phyloP scores from a whole-genome alignment of 2,797 vertebrate species.

The Oreortyx pictus region DNA sequence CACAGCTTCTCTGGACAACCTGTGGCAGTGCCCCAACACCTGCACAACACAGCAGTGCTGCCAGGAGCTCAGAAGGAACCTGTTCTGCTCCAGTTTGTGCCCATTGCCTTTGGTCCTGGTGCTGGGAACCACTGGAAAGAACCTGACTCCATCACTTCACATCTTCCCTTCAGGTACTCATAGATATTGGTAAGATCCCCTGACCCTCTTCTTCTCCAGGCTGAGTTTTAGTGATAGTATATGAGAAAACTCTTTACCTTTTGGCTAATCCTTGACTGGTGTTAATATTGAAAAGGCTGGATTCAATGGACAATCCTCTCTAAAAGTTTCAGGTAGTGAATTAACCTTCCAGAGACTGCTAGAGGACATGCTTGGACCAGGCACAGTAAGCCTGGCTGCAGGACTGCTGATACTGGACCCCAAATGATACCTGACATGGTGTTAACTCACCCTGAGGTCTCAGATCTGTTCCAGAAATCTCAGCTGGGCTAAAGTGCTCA shows the following conservation, averaged over 20 bases:
- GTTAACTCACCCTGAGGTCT: background rate
- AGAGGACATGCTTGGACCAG: background rate
- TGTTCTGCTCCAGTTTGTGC: background rate
- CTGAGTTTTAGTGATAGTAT: background rate
- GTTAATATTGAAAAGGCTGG: background rate
- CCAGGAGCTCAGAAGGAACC: background rate
- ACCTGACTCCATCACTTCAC: background rate
- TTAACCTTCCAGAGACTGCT: background rate
- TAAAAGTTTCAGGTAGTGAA: background rate
- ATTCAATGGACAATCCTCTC: background rate
- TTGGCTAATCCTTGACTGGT: background rate
- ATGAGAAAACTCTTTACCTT: background rate
- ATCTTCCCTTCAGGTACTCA: background rate
- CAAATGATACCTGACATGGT: background rate
- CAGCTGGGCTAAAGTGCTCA: background rate
- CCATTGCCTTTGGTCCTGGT: background rate
- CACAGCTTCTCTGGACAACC: background rate
- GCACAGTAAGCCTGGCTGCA: background rate
- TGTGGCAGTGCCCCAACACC: background rate
- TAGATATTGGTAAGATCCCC: background rate
- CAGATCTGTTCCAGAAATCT: background rate
- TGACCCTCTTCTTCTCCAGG: background rate
- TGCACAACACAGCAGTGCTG: background rate
- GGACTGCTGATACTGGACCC: background rate
- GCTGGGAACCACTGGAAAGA: background rate